A percentile compares a stretch with the other conserved stretches of the same genome.
Evolutionary conservation across 1,140 invertebrate species (phyloP).

Genomic region (Agraylea sexmaculata): DNA sequence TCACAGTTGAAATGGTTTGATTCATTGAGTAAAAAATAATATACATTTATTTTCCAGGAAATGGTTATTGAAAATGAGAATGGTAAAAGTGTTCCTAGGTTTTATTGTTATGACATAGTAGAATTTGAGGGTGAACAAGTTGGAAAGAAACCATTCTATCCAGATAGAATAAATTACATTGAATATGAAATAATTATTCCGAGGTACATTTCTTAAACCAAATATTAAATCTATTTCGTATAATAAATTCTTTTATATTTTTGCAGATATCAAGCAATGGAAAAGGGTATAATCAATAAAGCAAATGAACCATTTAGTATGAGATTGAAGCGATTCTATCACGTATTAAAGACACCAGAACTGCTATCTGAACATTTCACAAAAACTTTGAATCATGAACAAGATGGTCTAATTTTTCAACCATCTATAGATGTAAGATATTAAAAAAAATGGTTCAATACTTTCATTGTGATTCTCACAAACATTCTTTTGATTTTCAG

Average conservation of each 20-base stretch:
- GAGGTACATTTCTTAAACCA: conserved; percentile 20
- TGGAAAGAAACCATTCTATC: conserved; percentile 62
- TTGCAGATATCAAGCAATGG: conserved; percentile 57
- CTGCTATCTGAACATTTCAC: conserved; percentile 80
- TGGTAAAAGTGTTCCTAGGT: conserved; percentile 66
- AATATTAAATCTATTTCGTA: conserved; percentile 10
- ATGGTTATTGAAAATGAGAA: conserved; percentile 87
- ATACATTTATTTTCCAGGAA: conserved; percentile 46
- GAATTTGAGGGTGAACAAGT: conserved; percentile 72
- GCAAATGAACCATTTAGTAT: conserved; percentile 78
- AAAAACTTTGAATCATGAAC: conserved; percentile 78
- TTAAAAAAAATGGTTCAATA: too few relatives aligned
- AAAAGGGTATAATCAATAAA: conserved; percentile 60
- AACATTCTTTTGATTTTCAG: conserved; percentile 39
- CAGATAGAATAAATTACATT: conserved; percentile 66
- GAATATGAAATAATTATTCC: conserved; percentile 50
- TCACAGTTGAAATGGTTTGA: conserved; percentile 10
- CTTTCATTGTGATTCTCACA: conserved; percentile 1
- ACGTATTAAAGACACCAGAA: conserved; percentile 52
- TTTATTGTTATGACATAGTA: conserved; percentile 93
- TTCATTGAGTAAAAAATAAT: conserved; percentile 4
- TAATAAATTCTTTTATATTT: conserved; percentile 14
- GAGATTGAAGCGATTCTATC: conserved; percentile 81
- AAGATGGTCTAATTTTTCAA: conserved; percentile 97
- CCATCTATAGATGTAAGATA: conserved; percentile 60